phyloP scores from a whole-genome alignment of 2,888 invertebrate genomes.

The Tineola bisselliella region DNA sequence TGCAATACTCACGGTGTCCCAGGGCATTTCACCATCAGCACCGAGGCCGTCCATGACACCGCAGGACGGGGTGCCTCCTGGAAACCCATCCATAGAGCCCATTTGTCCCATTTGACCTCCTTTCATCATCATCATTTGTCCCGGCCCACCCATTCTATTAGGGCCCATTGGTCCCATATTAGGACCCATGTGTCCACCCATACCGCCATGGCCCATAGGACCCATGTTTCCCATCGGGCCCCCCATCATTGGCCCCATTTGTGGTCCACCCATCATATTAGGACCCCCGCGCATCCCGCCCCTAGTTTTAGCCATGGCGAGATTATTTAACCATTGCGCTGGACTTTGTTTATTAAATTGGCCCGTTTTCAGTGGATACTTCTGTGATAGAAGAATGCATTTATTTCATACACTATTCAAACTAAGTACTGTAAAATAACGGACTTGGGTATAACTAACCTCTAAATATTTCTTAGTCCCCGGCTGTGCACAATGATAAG shows the following conservation, averaged over 20 bases:
- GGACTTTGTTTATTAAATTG: slow-evolving; percentile 87
- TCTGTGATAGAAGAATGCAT: slow-evolving; percentile 64
- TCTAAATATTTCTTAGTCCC: slow-evolving; percentile 94
- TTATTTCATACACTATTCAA: neutral
- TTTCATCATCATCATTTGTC: slow-evolving; percentile 65
- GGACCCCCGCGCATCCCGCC: slow-evolving; percentile 68
- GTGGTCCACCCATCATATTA: slow-evolving; percentile 60
- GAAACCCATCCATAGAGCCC: slow-evolving; percentile 66
- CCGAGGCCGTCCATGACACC: slow-evolving; percentile 70
- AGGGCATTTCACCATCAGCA: slow-evolving; percentile 69
- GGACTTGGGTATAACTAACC: slow-evolving; percentile 49
- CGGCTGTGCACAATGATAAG: slow-evolving; percentile 95
- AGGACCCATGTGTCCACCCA: slow-evolving; percentile 57
- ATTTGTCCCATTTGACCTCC: slow-evolving; percentile 52
- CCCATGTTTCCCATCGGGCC: slow-evolving; percentile 62
- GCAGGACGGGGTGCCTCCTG: slow-evolving; percentile 67
- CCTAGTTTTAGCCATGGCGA: slow-evolving; percentile 79
- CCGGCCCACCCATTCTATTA: slow-evolving; percentile 47
- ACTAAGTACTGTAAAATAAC: neutral
- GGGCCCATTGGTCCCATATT: slow-evolving; percentile 30
- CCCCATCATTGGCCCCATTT: slow-evolving; percentile 64
- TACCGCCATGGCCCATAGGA: slow-evolving; percentile 53
- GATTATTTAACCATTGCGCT: slow-evolving; percentile 81
- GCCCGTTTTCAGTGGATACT: slow-evolving; percentile 89
- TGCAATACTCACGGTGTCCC: slow-evolving; percentile 59